phyloP scores from a whole-genome alignment of 2,113 vertebrate species.

The Echinops telfairi region DNA sequence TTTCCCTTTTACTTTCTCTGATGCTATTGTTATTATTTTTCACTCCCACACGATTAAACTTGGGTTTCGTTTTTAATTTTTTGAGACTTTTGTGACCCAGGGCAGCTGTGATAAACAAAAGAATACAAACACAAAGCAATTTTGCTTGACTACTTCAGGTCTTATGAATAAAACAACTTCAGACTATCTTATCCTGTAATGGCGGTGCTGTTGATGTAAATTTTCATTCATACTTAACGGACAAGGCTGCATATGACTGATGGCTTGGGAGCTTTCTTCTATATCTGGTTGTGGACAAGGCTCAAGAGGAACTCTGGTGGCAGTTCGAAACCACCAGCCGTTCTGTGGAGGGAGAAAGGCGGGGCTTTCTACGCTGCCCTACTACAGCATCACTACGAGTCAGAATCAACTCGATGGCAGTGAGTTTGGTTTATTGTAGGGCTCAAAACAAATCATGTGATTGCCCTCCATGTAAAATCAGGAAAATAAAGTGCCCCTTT shows the following conservation, averaged over 20 bases:
- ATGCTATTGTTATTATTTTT: not conserved
- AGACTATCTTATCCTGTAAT: not conserved
- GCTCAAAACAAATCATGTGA: not conserved
- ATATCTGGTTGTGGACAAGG: not conserved
- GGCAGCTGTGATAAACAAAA: not conserved
- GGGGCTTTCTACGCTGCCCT: no score
- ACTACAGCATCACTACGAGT: no score
- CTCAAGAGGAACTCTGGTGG: no score
- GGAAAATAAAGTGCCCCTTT: not conserved
- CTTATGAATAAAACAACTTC: not conserved
- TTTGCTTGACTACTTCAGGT: not conserved
- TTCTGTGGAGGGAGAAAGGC: no score
- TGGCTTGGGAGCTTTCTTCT: not conserved
- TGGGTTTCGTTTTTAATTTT: not conserved
- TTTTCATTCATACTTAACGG: not conserved
- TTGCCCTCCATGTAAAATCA: slow-evolving; percentile 20
- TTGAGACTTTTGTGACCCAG: not conserved
- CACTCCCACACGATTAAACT: not conserved
- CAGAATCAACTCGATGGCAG: no score
- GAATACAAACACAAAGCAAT: not conserved
- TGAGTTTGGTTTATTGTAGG: not conserved
- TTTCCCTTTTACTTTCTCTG: slow-evolving; percentile 29
- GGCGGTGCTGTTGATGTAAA: not conserved
- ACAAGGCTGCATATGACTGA: not conserved
- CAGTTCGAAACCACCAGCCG: no score